A percentile compares a stretch with the other conserved stretches of the same genome.
These are phyloP conservation scores for Grammomys dolichurus DNA, from an alignment of 2,113 vertebrate species.

Conservation along the genomic window DNA sequence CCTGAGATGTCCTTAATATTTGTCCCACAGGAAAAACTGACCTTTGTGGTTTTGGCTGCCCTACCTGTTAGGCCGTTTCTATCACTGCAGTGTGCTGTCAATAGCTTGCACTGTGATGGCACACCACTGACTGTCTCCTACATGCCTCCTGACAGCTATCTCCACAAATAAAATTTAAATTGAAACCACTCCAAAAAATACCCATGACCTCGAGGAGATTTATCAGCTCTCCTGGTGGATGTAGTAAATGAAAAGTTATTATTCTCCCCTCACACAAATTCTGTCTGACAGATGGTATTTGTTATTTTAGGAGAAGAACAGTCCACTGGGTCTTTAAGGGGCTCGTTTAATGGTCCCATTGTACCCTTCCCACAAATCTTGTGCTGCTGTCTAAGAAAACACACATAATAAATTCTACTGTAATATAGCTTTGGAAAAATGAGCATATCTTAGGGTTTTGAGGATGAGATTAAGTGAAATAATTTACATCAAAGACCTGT, in stretches of 20 bases:
- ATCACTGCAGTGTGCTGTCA: fast-evolving
- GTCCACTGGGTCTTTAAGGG: slow-evolving; percentile 73
- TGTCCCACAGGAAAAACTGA: background rate
- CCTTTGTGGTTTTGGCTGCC: background rate
- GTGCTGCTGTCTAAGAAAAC: slow-evolving; percentile 28
- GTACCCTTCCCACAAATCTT: slow-evolving; percentile 64
- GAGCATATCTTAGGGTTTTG: background rate
- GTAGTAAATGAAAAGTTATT: slow-evolving; percentile 79
- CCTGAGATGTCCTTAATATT: background rate
- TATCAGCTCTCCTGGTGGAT: slow-evolving; percentile 59
- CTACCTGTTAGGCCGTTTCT: fast-evolving
- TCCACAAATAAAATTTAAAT: slow-evolving; percentile 75
- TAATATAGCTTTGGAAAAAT: slow-evolving; percentile 39
- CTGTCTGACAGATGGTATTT: slow-evolving; percentile 77
- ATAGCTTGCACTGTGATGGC: background rate
- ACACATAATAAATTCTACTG: background rate
- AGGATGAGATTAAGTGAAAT: slow-evolving; percentile 23
- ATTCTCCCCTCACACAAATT: slow-evolving; percentile 71
- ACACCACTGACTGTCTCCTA: background rate
- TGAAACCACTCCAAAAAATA: slow-evolving; percentile 67
- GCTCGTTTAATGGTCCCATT: slow-evolving; percentile 64
- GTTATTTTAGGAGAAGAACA: slow-evolving; percentile 74
- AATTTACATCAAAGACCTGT: slow-evolving; percentile 32
- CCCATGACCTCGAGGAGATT: slow-evolving; percentile 67
- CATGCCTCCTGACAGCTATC: slow-evolving; percentile 55